Evolutionary conservation across 2,113 vertebrate genomes (phyloP), one percentile per base, ranked within the genome.

Genomic region (Phaethornis superciliosus): DNA sequence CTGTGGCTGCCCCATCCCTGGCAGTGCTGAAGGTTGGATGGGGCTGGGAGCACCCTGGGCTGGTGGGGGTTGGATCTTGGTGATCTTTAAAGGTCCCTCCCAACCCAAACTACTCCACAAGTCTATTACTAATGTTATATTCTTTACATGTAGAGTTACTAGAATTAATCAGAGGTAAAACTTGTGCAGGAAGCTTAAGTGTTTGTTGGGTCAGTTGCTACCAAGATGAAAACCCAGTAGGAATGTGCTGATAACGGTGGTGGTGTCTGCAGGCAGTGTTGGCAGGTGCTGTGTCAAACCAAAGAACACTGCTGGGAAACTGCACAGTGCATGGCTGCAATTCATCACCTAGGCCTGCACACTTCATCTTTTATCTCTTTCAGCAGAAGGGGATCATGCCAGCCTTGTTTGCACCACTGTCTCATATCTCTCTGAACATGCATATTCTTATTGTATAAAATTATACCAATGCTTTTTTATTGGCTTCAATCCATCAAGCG

Each of bases 181-280:
- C 6, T 40, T 7, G 20, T 3, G 7, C 63, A 18, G 24, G 33
- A 47, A 86, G 47, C 20, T 65, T 30, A 19, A 20, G 24, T 64
- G 44, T 60, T 55, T 33, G 24, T 67, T 52, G 32, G 40, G 28
- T 70, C 13, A 16, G 54, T 24, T 64, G 44, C 10, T 69, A 26
- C 7, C 60, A 16, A 77, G 71, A 59, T 24, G 33, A 52, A 47
- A 86, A 56, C 22, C 44, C 13, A 37, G 4, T 7, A 67, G 52
- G 32, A 80, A 67, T 55, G 37, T 26, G n/a, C 0, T 40, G 0
- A 21, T 72, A 0, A 0, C 52, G 23, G 30, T 44, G 16, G 23
- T 17, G n/a, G 33, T 67, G 32, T 63, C 46, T 67, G 2, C 65
- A 82, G 64, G 33, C 40, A 10, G 47, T 56, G 30, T 32, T 93